These are phyloP conservation scores for Cloeon dipterum DNA, from an alignment of 2,888 invertebrate genomes.

Conservation along the genomic window DNA sequence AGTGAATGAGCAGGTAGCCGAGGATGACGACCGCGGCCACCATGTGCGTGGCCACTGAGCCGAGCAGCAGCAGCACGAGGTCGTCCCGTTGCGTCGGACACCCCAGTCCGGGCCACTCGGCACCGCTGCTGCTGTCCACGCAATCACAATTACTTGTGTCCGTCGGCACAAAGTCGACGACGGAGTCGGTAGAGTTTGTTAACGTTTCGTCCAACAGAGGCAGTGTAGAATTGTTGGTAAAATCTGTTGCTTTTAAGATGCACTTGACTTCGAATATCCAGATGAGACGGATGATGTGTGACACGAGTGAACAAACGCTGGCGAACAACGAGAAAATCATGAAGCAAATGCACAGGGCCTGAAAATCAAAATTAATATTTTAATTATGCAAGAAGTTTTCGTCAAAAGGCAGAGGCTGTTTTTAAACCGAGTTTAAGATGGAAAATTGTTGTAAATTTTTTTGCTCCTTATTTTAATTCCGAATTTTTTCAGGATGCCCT, in stretches of 20 bases:
- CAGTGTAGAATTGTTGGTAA: no score
- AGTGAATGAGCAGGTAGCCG: neutral
- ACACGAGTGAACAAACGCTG: neutral
- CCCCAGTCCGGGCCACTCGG: neutral
- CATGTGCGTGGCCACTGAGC: neutral
- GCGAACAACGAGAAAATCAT: neutral
- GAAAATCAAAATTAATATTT: neutral
- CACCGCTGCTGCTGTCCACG: neutral
- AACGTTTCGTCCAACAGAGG: no score
- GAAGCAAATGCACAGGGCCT: neutral
- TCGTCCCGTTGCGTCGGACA: neutral
- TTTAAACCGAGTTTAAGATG: no score
- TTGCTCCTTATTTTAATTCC: no score
- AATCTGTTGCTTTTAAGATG: neutral
- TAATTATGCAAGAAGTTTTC: no score
- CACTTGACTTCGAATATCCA: conserved; percentile 1
- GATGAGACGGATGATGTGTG: neutral
- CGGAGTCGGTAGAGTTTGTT: no score
- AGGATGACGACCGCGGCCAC: neutral
- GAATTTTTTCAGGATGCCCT: no score
- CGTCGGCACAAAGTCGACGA: no score
- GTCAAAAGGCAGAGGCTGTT: no score
- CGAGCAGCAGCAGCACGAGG: neutral
- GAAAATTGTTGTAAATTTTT: no score
- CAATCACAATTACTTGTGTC: no score